Evolutionary conservation across 2,888 invertebrate species (phyloP), one percentile per base, ranked within the genome.

Genomic region (Lysandra bellargus): DNA sequence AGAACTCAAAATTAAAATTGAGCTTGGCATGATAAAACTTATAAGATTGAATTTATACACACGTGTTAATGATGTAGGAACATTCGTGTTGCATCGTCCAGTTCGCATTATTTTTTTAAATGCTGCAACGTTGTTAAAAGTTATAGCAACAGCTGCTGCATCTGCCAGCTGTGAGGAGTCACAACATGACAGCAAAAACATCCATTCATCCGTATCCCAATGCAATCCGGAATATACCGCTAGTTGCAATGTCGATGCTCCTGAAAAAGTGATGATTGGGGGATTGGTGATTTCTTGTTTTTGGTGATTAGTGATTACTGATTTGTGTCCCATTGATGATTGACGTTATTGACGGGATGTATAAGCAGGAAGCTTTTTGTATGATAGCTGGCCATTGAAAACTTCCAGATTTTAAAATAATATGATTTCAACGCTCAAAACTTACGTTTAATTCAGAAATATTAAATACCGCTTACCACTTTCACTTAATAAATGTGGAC

Each of bases 131-230:
- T 93, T 93, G 72, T 89, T 88, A 83, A 94, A 94, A 80, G 93
- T 89, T 44, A 94, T 90, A 14, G 94, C 94, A 30, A 94, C 92
- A 49, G 93, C 94, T 60, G 93, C 94, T 17, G 92, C 94, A 81
- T 94, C 94, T 30, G 94, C 94, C 83, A 94, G 84, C 86, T 94
- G 94, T 60, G 93, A 94, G 49, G 94, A 93, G 85, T 94, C 93
- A 81, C 91, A 93, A 83, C 88, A 92, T 12, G 94, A 92, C 49
- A 94, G 81, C 77, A 94, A 84, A 80, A 90, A 90, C 30, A 84
- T 84, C 94, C 94, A 94, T 78, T 87, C 85, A 78, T 92, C 88
- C 6, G 84, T 85, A 40, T 88, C 85, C 94, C 94, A 94, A 80
- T 92, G 87, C 79, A 88, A 83, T 33, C 88, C 88, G 37, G 94